Base-by-base conservation (phyloP, 1,140 invertebrate species). In the Acromyrmex heyeri region DNA sequence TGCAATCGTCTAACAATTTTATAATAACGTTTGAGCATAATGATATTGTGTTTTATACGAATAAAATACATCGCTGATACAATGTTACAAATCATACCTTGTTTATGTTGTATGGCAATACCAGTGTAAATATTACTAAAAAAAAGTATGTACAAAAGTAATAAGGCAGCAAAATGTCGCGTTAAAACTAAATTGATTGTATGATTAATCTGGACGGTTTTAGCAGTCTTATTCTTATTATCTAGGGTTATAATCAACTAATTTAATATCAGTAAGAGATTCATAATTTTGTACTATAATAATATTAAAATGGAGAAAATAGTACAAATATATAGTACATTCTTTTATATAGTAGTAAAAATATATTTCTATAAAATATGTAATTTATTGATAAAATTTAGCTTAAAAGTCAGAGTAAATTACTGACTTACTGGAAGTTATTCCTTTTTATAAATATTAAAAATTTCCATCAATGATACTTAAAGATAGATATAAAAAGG, bases 321-420 rank as follows among this genome's bases (percentile, higher is more conserved):
- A 67, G 55, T 62, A 82, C 75, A 57, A 86, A 62, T 69, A 85
- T 75, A 50, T 50, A 50, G 3, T 50, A 65, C 30, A 53, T 61
- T 59, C 69, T 64, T 61, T 38, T 70, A 30, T 50, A 78, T 64
- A 65, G 69, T 67, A 34, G 72, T 85, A 91, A 87, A 85, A 92
- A 89, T 85, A 87, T 86, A 88, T 86, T 91, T 89, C 72, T 90
- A 62, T 69, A 85, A 89, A 79, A 87, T 59, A 27, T 73, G 69
- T 34, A 75, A 79, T 27, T 50, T 62, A 16, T 62, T 34, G 48
- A 44, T 73, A 78, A 67, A 73, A 65, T 73, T 53, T 53, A 70
- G 8, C 16, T 38, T 73, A 78, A 44, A 44, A 14, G 70, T n/a
- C 73, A 59, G 53, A 12, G 30, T 55, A 64, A 79, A 85, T 59